phyloP scores from a whole-genome alignment of 2,888 invertebrate species.

The Sceliomorpha sp. region DNA sequence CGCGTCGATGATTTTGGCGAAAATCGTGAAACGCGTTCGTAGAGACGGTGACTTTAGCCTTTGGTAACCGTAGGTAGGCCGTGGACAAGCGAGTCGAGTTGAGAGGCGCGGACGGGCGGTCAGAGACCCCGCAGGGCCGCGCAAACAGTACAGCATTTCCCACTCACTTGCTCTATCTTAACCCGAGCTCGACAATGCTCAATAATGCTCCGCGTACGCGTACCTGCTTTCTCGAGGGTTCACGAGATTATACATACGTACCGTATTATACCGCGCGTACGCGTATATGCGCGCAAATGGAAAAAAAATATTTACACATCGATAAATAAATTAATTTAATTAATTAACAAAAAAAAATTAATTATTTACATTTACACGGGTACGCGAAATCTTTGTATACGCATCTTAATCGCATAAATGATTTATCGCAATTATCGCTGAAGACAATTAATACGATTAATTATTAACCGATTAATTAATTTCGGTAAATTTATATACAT shows the following conservation, averaged over 20 bases:
- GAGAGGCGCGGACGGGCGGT: slow-evolving; percentile 80
- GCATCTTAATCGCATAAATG: too few species aligned
- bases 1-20: slow-evolving; percentile 36
- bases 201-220: slow-evolving; percentile 62
- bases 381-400: too few species aligned
- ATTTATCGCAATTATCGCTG: too few species aligned
- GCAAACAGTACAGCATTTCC: slow-evolving; percentile 78
- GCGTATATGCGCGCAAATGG: not conserved
- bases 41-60: slow-evolving; percentile 61
- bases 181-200: slow-evolving; percentile 67
- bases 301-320: too few species aligned
- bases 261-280: slow-evolving; percentile 48
- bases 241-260: slow-evolving; percentile 38
- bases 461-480: too few species aligned
- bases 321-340: too few species aligned
- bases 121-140: slow-evolving; percentile 80
- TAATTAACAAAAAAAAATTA: too few species aligned
- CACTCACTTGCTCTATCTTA: slow-evolving; percentile 73
- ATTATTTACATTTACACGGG: too few species aligned
- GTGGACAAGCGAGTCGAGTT: slow-evolving; percentile 75
- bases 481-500: too few species aligned
- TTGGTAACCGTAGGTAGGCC: slow-evolving; percentile 66
- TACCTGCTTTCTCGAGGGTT: slow-evolving; percentile 51
- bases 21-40: slow-evolving; percentile 42
- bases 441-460: too few species aligned